Conservation (phyloP, 2,797 vertebrate species). For the Oreochromis grahami region DNA sequence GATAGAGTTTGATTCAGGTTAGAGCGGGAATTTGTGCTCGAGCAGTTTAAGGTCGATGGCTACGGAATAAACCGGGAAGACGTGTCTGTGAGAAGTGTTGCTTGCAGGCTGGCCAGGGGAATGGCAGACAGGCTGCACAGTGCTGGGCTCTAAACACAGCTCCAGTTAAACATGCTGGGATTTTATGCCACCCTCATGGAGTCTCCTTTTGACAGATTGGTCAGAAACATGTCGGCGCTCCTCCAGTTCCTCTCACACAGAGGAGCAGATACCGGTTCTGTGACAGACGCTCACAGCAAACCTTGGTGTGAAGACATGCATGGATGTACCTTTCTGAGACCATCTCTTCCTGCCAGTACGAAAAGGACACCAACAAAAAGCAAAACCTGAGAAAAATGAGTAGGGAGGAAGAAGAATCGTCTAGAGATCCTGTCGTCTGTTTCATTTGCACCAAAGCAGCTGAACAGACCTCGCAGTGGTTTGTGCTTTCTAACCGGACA, state of each 20-base stretch:
- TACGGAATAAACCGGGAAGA: rapidly evolving
- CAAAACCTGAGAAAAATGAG: not conserved
- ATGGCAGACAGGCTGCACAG: not conserved
- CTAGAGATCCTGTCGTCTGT: not conserved
- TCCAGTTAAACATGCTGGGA: not conserved
- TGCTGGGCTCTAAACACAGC: not conserved
- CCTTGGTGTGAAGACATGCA: not conserved
- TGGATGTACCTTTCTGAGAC: not conserved
- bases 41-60: too few species aligned
- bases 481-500: not conserved
- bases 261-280: not conserved
- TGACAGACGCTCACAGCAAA: not conserved
- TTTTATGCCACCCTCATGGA: not conserved
- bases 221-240: not conserved
- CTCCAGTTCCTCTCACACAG: not conserved
- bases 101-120: not conserved
- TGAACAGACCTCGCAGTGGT: not conserved
- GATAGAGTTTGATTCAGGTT: not conserved
- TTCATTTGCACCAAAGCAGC: not conserved
- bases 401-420: not conserved
- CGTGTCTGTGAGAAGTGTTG: not conserved
- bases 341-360: not conserved
- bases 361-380: not conserved
- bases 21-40: not conserved
- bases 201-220: not conserved